A percentile compares a stretch with the other conserved stretches of the same genome.
Evolutionary conservation across 2,888 invertebrate species (phyloP).

Genomic region (Drosophila putrida): DNA sequence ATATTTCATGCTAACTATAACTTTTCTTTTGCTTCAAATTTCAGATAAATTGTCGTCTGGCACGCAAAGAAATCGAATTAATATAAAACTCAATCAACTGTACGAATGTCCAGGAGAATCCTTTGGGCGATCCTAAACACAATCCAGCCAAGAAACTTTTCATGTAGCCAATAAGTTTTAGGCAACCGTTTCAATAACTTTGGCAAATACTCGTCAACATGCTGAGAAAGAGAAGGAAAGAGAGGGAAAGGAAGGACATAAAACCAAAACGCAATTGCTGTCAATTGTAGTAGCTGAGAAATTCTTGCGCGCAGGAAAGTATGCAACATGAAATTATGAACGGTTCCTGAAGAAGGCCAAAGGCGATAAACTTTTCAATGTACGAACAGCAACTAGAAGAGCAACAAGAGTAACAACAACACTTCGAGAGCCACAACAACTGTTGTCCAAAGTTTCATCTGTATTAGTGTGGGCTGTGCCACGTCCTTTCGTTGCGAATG

Average conservation of each 20-base stretch:
- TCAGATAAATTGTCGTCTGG: constrained; percentile 16
- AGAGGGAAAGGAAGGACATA: constrained; percentile 3
- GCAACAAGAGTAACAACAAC: constrained; percentile 8
- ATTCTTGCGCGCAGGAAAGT: constrained; percentile 41
- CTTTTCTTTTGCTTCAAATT: constrained; percentile 11
- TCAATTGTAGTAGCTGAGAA: constrained; percentile 73
- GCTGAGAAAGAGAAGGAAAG: background rate
- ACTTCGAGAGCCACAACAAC: constrained; percentile 1
- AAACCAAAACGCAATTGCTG: constrained; percentile 67
- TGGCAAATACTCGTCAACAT: constrained; percentile 40
- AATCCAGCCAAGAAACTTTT: constrained; percentile 39
- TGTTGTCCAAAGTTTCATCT: constrained; percentile 36
- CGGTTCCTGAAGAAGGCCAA: constrained; percentile 40
- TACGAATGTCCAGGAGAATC: constrained; percentile 17
- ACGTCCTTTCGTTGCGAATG: constrained; percentile 40
- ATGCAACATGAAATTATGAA: constrained; percentile 73
- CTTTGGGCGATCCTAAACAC: constrained; percentile 14
- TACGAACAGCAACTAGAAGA: constrained; percentile 24
- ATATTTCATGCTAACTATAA: constrained; percentile 18
- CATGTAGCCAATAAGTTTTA: constrained; percentile 64
- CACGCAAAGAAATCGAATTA: constrained; percentile 32
- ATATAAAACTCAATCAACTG: constrained; percentile 56
- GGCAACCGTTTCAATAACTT: constrained; percentile 58
- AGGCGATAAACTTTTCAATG: constrained; percentile 47
- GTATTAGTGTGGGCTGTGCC: constrained; percentile 20